phyloP scores from a whole-genome alignment of 2,888 invertebrate genomes.

The Ophioninae sp. region DNA sequence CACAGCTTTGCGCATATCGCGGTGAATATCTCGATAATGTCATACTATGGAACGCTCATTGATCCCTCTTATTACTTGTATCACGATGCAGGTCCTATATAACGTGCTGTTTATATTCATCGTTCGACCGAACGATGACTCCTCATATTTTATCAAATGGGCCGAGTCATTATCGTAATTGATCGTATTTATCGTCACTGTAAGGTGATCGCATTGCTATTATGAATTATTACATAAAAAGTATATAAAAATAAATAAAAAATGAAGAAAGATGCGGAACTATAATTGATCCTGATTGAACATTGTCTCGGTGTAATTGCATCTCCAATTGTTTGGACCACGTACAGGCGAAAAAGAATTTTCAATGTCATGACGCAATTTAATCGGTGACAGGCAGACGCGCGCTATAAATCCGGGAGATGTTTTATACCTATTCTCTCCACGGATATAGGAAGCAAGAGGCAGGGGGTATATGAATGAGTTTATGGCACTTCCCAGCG shows the following conservation, averaged over 20 bases:
- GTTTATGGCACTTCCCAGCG: conserved; percentile 65
- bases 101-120: conserved; percentile 43
- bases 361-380: conserved; percentile 44
- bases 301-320: conserved; percentile 49
- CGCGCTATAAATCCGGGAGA: conserved; percentile 63
- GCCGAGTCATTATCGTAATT: conserved; percentile 54
- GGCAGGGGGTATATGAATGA: conserved; percentile 66
- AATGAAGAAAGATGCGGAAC: conserved; percentile 18
- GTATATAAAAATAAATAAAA: not conserved
- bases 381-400: conserved; percentile 56
- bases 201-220: conserved; percentile 28
- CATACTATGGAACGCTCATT: conserved; percentile 43
- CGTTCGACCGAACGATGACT: conserved; percentile 49
- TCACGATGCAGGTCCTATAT: conserved; percentile 16
- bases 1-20: conserved; percentile 50
- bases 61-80: conserved; percentile 49
- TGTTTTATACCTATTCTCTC: conserved; percentile 62
- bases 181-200: conserved; percentile 27
- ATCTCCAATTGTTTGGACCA: conserved; percentile 44
- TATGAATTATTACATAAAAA: conserved; percentile 8
- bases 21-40: conserved; percentile 50
- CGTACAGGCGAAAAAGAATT: conserved; percentile 21
- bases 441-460: conserved; percentile 2
- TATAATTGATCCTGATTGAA: conserved; percentile 57
- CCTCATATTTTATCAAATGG: conserved; percentile 37